Base-by-base conservation (phyloP, 64 coral and sea anemone genomes). In the Cladopsammia gracilis region DNA sequence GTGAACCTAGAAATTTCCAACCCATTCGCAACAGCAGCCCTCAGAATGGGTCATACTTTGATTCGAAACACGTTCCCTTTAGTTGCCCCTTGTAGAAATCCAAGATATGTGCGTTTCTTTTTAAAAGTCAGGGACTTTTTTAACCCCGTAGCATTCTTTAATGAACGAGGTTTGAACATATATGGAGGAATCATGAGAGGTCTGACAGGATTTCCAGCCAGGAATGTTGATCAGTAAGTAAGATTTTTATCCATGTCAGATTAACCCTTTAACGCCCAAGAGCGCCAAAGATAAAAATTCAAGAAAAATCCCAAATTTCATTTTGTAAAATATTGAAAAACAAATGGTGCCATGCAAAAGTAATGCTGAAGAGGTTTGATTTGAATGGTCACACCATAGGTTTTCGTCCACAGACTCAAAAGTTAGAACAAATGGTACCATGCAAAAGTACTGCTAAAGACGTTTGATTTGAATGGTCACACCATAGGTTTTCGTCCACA, bases 1-100 rank as follows among this genome's bases (percentile, higher is more conserved):
- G 4, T 79, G 0, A 49, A 90, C 10, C 45, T 88, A 6, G 46
- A 46, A 44, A 78, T 95, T 0, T 57, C 53, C 16, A 95, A 95
- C 42, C 1, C 43, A 23, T 95, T 95, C 58, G 58, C 79, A 11
- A 85, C 87, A 3, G 87, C 93, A 25, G 93, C 80, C 1, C 86
- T 77, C 57, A 79, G 93, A 61, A 86, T 95, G 57, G 93, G 93
- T 0, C 93, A 95, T 79, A 90, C 87, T 42, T 16, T 95, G 60
- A 75, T 95, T 23, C 58, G 80, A 11, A 8, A 65, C 0, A 22
- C 8, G 1, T 67, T 84, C 25, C 25, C 67, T 5, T 4, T n/a
- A 43, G 72, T 48, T 49, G 0, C 72, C 19, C 4, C 20, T 1
- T 49, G 16, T 18, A 0, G 46, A 18, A 50, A 4, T 3, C 3